A percentile compares a stretch with the other conserved stretches of the same genome.
These are phyloP conservation scores for Ictidomys tridecemlineatus DNA, from an alignment of 2,113 vertebrate species.

Conservation along the genomic window DNA sequence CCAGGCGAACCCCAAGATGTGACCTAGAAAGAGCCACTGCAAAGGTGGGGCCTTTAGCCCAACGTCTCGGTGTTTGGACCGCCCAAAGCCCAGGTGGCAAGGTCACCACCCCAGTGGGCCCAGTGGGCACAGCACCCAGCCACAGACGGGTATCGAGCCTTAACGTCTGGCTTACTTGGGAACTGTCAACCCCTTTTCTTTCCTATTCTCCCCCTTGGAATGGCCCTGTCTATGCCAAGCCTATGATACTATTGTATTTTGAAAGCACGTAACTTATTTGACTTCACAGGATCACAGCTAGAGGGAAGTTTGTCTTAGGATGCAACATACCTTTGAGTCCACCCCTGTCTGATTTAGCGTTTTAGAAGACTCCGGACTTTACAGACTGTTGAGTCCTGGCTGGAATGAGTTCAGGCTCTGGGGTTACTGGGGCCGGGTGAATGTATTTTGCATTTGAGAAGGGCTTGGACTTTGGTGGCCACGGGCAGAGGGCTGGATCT, in stretches of 20 bases:
- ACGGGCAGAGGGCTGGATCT: no score
- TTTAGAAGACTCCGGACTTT: neutral
- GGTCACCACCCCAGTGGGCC: no score
- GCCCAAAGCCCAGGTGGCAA: neutral
- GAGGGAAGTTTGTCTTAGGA: neutral
- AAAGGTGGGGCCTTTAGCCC: neutral
- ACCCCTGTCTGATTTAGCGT: no score
- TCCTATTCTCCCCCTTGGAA: no score
- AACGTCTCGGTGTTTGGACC: no score
- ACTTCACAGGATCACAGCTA: neutral
- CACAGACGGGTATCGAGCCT: neutral
- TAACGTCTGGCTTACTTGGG: neutral
- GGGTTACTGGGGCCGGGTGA: neutral
- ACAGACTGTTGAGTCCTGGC: neutral
- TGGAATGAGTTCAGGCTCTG: neutral
- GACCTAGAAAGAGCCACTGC: neutral
- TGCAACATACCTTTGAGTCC: neutral
- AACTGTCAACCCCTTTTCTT: neutral
- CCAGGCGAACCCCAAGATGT: no score
- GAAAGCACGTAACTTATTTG: neutral
- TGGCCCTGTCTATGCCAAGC: neutral
- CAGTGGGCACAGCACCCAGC: neutral
- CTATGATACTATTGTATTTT: neutral
- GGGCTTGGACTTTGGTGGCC: no score
- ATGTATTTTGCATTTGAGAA: neutral